Evolutionary conservation across 2,888 invertebrate species (phyloP).

Genomic region (Idaea dimidiata): DNA sequence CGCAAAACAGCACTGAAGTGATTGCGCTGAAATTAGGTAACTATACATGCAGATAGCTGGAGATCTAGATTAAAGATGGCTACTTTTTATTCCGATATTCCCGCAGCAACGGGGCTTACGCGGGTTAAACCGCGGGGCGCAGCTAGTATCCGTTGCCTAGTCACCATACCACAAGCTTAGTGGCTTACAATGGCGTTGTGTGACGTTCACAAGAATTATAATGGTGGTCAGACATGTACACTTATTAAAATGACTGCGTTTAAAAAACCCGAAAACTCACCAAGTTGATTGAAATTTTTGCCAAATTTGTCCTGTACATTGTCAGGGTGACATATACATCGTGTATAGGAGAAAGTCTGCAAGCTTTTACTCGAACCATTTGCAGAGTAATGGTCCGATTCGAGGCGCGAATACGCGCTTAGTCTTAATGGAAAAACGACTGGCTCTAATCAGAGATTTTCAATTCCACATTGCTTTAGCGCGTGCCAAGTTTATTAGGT

Average conservation of each 20-base stretch:
- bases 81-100: no score
- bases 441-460: slow-evolving; percentile 45
- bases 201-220: not conserved
- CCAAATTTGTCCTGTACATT: slow-evolving; percentile 38
- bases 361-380: slow-evolving; percentile 53
- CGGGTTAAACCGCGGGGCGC: no score
- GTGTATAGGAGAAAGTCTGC: slow-evolving; percentile 33
- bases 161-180: no score
- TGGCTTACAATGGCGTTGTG: no score
- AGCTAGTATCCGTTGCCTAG: no score
- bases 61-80: no score
- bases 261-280: slow-evolving; percentile 27
- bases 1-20: no score
- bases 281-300: slow-evolving; percentile 54
- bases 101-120: no score
- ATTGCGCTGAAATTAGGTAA: no score
- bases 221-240: slow-evolving; percentile 10
- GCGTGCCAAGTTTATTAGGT: not conserved
- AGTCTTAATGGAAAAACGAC: slow-evolving; percentile 59
- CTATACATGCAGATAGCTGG: no score
- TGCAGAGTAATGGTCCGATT: slow-evolving; percentile 57
- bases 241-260: no score
- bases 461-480: slow-evolving; percentile 25
- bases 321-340: slow-evolving; percentile 36
- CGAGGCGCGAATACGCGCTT: slow-evolving; percentile 39